A percentile compares a stretch with the other conserved stretches of the same genome.
phyloP scores from a whole-genome alignment of 2,113 vertebrate species.

The Asarcornis scutulata region DNA sequence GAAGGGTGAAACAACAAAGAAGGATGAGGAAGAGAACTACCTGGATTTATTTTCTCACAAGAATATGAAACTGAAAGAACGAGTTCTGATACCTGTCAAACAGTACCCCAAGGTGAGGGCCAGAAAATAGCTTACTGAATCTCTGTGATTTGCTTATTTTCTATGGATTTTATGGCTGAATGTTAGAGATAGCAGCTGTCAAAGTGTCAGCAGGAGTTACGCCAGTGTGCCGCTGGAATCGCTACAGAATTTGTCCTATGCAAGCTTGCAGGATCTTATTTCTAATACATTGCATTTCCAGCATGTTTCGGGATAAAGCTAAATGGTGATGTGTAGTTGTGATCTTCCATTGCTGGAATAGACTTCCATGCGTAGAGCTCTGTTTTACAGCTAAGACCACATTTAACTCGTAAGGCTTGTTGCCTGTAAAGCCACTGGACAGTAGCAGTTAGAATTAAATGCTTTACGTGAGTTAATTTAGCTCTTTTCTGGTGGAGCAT shows the following conservation, averaged over 20 bases:
- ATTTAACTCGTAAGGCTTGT: neutral
- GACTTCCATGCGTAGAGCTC: neutral
- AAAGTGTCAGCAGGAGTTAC: neutral
- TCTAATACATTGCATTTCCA: neutral
- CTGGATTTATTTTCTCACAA: conserved; percentile 97
- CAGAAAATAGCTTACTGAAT: neutral
- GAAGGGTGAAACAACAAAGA: conserved; percentile 91
- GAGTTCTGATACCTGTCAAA: conserved; percentile 96
- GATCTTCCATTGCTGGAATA: neutral
- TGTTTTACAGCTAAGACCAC: neutral
- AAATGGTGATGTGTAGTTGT: neutral
- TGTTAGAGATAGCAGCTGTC: neutral
- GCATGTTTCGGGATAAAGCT: neutral
- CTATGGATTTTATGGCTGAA: neutral
- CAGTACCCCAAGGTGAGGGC: conserved; percentile 94
- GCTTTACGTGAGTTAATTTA: neutral
- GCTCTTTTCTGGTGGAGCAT: neutral
- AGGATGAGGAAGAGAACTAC: conserved; percentile 91
- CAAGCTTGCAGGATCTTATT: neutral
- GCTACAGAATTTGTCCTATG: neutral
- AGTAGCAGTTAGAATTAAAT: neutral
- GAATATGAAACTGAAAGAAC: conserved; percentile 97
- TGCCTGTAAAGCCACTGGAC: neutral
- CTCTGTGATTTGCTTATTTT: neutral
- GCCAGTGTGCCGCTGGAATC: neutral